A percentile compares a stretch with the other conserved stretches of the same genome.
phyloP scores from a whole-genome alignment of 1,140 invertebrate genomes.

The Frieseomelitta varia region DNA sequence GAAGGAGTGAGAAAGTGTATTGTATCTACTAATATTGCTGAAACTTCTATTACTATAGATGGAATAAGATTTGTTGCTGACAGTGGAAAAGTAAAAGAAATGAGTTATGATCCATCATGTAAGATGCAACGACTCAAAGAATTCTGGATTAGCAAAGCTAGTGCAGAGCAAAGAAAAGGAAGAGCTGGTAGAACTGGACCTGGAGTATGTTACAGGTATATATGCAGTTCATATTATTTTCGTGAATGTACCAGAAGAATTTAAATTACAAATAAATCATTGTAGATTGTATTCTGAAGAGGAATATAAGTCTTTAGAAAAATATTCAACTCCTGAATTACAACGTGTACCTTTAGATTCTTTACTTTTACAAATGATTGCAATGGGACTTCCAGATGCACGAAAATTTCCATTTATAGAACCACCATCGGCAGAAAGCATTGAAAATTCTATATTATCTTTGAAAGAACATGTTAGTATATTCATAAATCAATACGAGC shows the following conservation, averaged over 20 bases:
- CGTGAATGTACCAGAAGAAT: conserved; percentile 55
- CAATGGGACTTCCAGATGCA: conserved; percentile 95
- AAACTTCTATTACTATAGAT: conserved; percentile 99
- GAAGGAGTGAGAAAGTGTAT: conserved; percentile 98
- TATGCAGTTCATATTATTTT: neutral
- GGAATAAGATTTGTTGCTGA: conserved; percentile 99
- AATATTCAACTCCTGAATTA: conserved; percentile 94
- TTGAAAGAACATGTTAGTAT: conserved; percentile 92
- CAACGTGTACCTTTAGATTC: conserved; percentile 96
- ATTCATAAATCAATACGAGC: conserved; percentile 32
- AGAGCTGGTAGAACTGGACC: conserved; percentile 91
- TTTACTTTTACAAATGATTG: conserved; percentile 96
- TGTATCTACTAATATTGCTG: conserved; percentile 99
- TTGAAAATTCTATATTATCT: conserved; percentile 93
- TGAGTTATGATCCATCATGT: conserved; percentile 95
- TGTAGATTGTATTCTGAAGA: conserved; percentile 95
- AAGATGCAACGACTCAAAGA: conserved; percentile 95
- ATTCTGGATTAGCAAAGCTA: conserved; percentile 98
- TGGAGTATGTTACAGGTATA: conserved; percentile 83
- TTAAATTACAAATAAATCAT: conserved; percentile 12
- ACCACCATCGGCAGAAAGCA: conserved; percentile 89
- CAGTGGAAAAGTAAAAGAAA: conserved; percentile 98
- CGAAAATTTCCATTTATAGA: conserved; percentile 98
- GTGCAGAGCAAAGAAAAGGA: conserved; percentile 98
- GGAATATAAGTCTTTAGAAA: conserved; percentile 90